Conservation (phyloP, 2,113 vertebrate genomes). For the Anser cygnoides region DNA sequence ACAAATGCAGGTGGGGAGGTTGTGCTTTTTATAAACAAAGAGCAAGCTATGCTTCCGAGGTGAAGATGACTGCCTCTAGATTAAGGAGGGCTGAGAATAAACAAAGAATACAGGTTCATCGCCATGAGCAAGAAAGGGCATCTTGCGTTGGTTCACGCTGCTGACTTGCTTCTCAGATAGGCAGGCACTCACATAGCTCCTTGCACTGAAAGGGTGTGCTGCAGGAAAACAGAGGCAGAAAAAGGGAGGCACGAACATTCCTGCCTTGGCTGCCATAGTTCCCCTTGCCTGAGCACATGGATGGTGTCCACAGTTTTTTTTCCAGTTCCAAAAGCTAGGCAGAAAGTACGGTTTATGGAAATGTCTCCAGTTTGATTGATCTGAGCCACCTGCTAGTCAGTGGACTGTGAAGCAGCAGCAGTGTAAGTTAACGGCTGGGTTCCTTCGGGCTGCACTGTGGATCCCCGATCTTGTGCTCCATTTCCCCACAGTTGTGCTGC, state of each 20-base stretch:
- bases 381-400: background rate
- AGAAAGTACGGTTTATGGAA: background rate
- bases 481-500: background rate
- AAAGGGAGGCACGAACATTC: background rate
- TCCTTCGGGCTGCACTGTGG: background rate
- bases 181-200: background rate
- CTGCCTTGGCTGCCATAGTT: background rate
- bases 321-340: background rate
- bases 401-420: background rate
- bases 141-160: background rate
- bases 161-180: background rate
- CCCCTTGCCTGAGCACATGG: background rate
- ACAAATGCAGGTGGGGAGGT: background rate
- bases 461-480: background rate
- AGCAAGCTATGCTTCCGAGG: background rate
- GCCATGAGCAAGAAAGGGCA: background rate
- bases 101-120: background rate
- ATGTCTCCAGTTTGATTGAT: slow-evolving; percentile 22
- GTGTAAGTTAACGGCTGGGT: background rate
- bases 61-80: background rate
- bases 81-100: background rate
- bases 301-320: background rate
- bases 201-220: background rate
- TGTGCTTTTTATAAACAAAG: background rate
- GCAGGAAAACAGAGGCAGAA: background rate